Percentiles rank a stretch among this genome's conserved stretches.
phyloP scores from a whole-genome alignment of 2,888 invertebrate species.

The Caenorhabditis macrosperma region DNA sequence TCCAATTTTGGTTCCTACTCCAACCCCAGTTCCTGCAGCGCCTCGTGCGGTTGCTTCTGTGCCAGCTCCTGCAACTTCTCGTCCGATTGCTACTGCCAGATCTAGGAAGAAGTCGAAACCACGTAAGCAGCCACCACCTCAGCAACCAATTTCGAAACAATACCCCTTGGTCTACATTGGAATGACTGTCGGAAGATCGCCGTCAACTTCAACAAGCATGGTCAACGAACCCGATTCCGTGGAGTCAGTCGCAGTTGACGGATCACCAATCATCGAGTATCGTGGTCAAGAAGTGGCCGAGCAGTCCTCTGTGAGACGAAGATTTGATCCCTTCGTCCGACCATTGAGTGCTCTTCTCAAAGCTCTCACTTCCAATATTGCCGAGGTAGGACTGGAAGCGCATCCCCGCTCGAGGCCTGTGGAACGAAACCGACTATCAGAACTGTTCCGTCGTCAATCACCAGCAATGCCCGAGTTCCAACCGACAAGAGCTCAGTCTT shows the following conservation, averaged over 20 bases:
- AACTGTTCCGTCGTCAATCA: constrained; percentile 16
- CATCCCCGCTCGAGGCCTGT: not conserved
- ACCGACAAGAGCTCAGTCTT: not conserved
- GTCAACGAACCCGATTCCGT: constrained; percentile 3
- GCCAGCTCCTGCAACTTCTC: no score
- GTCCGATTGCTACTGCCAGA: no score
- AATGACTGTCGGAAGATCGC: constrained; percentile 29
- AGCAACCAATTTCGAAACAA: no score
- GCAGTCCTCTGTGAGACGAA: not conserved
- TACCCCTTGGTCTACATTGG: constrained; percentile 31
- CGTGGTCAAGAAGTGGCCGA: constrained; percentile 28
- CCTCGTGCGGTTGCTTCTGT: no score
- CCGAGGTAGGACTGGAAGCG: constrained; percentile 33
- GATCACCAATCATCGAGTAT: constrained; percentile 36
- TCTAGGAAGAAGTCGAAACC: not conserved
- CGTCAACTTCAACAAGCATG: not conserved
- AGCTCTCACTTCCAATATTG: not conserved
- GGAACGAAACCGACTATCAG: not conserved
- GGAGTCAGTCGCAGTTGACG: constrained; percentile 14
- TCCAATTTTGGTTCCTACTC: no score
- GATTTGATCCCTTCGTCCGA: constrained; percentile 41
- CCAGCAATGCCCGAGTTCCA: not conserved
- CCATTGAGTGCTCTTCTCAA: constrained; percentile 44
- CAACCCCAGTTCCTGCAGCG: no score
- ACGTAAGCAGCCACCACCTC: not conserved